Base-by-base conservation (phyloP, 2,797 vertebrate species). In the Coreius guichenoti region DNA sequence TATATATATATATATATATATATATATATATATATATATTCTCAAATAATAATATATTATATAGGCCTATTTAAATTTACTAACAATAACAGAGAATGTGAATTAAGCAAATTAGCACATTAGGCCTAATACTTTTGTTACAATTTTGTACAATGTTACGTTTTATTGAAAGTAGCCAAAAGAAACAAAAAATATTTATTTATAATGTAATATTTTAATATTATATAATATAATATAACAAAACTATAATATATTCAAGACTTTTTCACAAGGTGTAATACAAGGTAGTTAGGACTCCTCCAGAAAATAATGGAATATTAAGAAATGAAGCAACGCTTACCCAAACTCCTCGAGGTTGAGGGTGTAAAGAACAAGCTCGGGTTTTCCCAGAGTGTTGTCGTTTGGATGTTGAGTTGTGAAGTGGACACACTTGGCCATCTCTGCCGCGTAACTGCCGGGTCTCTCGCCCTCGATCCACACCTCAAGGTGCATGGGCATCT, bases 391-490 rank as follows among this genome's bases (percentile, higher is more conserved):
- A 61, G 93, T 94, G 93, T 95, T 96, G 83, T 95, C 96, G 29
- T 89, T 89, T 87, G 95, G 93, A 86, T 96, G 95, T 91, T 98
- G 97, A 29, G 96, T 95, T 90, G 95, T 95, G 91, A 98, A 98
- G 87, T 85, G 95, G 84, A 98, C 96, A 9, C 95, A 93, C 92
- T 92, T 97, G 80, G 98, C 97, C 92, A 96, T 92, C 86, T 98
- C 94, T 1, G 96, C 94, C 54, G 97, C 96, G 33, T 95, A 95
- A 88, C 95, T 96, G 90, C 98, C 97, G 26, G 94, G 90, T 86
- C 95, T 96, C 92, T 98, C 98, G 91, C 95, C 96, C 93, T 99
- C 97, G 61, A 98, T 96, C 93, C 96, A 95, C 93, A 99, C 96
- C 95, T 97, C 97, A 91, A 99, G 95, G 88, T 98, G 92, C 96